Percentiles rank a stretch among this genome's conserved stretches.
These are phyloP conservation scores for Oligia strigilis DNA, from an alignment of 2,888 invertebrate genomes.

Conservation along the genomic window DNA sequence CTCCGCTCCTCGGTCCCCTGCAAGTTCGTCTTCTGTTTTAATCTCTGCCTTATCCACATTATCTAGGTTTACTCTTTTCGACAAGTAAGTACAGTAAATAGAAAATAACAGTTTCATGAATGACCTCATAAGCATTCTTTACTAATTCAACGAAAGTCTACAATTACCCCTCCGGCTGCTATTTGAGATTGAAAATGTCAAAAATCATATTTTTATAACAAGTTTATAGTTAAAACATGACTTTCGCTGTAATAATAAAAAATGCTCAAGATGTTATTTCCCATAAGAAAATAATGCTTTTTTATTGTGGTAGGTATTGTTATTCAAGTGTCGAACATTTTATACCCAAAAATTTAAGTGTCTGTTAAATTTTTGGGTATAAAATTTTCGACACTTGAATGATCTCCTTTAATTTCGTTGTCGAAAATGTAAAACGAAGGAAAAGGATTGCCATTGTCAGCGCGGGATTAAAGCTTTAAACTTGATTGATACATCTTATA, in stretches of 20 bases:
- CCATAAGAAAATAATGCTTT: neutral
- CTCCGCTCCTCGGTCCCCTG: too few relatives aligned
- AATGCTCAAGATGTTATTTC: neutral
- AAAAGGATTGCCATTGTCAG: constrained; percentile 22
- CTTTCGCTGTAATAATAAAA: neutral
- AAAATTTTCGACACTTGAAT: neutral
- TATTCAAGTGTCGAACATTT: too few relatives aligned
- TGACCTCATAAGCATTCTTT: too few relatives aligned
- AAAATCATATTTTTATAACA: neutral
- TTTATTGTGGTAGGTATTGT: neutral
- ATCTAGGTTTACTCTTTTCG: too few relatives aligned
- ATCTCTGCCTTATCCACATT: too few relatives aligned
- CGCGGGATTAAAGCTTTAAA: neutral
- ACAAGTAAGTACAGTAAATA: too few relatives aligned
- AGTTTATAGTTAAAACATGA: neutral
- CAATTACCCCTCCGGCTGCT: too few relatives aligned
- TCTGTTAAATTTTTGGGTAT: neutral
- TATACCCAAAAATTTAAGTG: too few relatives aligned
- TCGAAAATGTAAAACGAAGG: neutral
- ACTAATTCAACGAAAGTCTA: neutral
- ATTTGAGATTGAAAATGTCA: too few relatives aligned
- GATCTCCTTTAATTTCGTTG: constrained; percentile 14
- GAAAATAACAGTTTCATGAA: too few relatives aligned
- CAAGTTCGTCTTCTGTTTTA: too few relatives aligned
- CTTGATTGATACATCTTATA: constrained; percentile 30